Base-by-base conservation (phyloP, 2,888 invertebrate genomes). In the Hylaea fasciaria region DNA sequence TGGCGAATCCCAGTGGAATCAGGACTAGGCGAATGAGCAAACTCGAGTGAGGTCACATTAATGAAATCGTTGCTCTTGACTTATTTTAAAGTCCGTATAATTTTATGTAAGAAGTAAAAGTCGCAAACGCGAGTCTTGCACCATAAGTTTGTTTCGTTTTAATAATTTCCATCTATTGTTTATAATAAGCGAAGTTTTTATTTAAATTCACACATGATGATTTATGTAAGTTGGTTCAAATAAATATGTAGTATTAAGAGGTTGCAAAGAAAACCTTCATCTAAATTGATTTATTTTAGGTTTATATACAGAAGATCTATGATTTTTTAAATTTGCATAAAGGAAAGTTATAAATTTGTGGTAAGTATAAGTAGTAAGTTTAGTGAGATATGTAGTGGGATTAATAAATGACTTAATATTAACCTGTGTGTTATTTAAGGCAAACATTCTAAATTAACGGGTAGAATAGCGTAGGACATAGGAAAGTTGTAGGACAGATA, bases 21-120 rank as follows among this genome's bases (percentile, higher is more conserved):
- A 78, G 75, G 22, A 89, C 89, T 0, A 74, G 90, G 11, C 78
- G 89, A 0, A 74, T 86, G 0, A 90, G 89, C 62, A 76, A 71
- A 58, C 70, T 87, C 0, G 79, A 82, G 48, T 80, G 81, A 46
- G 13, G 11, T 5, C 40, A 8, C 14, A 40, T 22, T 22, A 14
- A n/a, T n/a, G n/a, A n/a, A 40, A 14, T 14, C 7, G 14, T 7
- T 14, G 8, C 40, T 40, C 14, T 40, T n/a, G 0, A 11, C 37
- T 12, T 10, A 32, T 7, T 9, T 11, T 35, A 2, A 9, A 35
- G 13, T 39, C n/a, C 4, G 35, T 35, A 11, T 9, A 3, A 3
- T 5, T 7, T 28, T 28, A 5, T 28, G 28, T 28, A 28, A 7
- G 7, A 28, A n/a, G n/a, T n/a, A n/a, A n/a, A n/a, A n/a, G 5